Base-by-base conservation (phyloP, 53 echinoderm and acorn worm genomes). In the Apostichopus leukothele region DNA sequence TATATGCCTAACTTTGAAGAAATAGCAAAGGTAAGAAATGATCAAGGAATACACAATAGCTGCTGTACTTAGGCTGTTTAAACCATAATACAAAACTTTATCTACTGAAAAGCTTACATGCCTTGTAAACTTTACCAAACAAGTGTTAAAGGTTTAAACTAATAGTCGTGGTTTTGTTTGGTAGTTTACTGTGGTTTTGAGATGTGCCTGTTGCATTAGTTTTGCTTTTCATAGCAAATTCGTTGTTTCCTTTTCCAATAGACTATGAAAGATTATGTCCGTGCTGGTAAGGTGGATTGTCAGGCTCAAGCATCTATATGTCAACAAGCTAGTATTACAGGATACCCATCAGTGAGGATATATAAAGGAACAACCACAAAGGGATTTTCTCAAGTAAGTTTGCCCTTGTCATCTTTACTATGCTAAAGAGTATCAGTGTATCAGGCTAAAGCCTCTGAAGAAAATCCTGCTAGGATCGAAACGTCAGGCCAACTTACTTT, bases 1-100 rank as follows among this genome's bases (percentile, higher is more conserved):
- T 98, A 91, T 76, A 93, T 96, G 92, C 98, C 98, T 5, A 87
- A 92, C 18, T 93, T 94, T 88, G 98, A 98, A 79, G 86, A 96
- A 68, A 88, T 94, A 18, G 98, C 94, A 16, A 93, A 89, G 93
- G 96, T 96, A 39, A 68, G 90, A 84, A 84, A 21, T 57, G 1
- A 39, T 39, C 39, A 39, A 39, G 39, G 39, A 39, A 98, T 20
- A 95, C 98, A 4, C 39, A 3, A 39, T 27, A 39, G 39, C 39
- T 39, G 39, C 39, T 39, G 39, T 39, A 39, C 39, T 39, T 39
- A 3, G 39, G 39, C 39, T 39, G 39, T 39, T 39, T 39, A 39
- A 0, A 39, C 39, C 39, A 39, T 39, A 39, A 39, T 39, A 39
- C 39, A 39, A 39, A 2, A 39, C 39, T 39, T 39, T 39, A 39